A percentile compares a stretch with the other conserved stretches of the same genome.
Evolutionary conservation across 1,140 invertebrate species (phyloP).

Genomic region (Papilio aristodemus): DNA sequence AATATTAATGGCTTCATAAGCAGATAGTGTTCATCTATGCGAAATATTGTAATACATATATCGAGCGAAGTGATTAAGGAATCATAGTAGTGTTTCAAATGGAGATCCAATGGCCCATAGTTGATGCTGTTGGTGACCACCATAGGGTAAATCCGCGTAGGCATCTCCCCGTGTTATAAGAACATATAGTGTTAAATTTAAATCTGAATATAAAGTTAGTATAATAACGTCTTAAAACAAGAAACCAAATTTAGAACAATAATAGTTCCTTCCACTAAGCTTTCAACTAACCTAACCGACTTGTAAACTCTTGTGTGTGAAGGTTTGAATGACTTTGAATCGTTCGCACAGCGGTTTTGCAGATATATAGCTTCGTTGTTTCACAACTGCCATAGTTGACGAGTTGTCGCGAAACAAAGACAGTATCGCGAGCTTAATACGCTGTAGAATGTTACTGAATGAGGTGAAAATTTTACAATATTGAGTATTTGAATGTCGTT

Average conservation of each 20-base stretch:
- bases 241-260: background rate
- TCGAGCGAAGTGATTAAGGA: too few relatives aligned
- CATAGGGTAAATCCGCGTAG: too few relatives aligned
- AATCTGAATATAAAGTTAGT: background rate
- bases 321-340: slow-evolving; percentile 12
- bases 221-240: background rate
- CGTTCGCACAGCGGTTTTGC: background rate
- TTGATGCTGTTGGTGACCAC: too few relatives aligned
- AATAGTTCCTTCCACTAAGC: background rate
- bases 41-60: too few relatives aligned
- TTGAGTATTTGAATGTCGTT: background rate
- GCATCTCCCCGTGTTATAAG: too few relatives aligned
- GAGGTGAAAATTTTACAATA: background rate
- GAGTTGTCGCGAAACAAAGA: background rate
- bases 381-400: slow-evolving; percentile 14
- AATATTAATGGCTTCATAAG: too few relatives aligned
- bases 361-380: background rate
- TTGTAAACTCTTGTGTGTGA: slow-evolving; percentile 11
- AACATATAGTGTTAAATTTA: background rate
- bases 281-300: slow-evolving; percentile 2
- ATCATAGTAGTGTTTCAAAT: too few relatives aligned
- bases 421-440: background rate
- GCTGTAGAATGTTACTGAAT: background rate
- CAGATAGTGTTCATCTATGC: too few relatives aligned
- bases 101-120: too few relatives aligned